Evolutionary conservation across 2,113 vertebrate species (phyloP), one percentile per base, ranked within the genome.

Genomic region (Zonotrichia leucophrys): DNA sequence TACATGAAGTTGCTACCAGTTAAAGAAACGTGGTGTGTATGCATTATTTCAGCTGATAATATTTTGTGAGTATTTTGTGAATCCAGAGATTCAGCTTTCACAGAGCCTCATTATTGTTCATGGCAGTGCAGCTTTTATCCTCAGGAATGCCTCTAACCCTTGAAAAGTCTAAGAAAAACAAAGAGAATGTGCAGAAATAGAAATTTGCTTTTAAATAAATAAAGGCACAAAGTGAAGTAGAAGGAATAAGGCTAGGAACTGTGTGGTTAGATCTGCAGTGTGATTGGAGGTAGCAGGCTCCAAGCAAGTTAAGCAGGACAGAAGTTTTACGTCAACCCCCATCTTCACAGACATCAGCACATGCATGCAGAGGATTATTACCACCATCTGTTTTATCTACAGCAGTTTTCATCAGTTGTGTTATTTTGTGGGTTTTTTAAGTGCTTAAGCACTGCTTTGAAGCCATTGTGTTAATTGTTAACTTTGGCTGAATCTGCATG

Each of bases 381-480:
- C 44, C 27, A 42, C 82, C 55, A 60, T 88, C 85, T 81, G 59
- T 76, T 83, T 85, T 59, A 69, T 66, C 68, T 81, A n/a, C 28
- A 19, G 76, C 83, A 37, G 24, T 63, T 95, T 90, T 79, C 73
- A 78, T 73, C 30, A 72, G 16, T 39, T 83, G 13, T 59, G 28
- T 68, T 79, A 49, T 88, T 93, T 62, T 91, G 31, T 35, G 41
- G 28, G 2, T 2, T 67, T 77, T 95, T 90, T 73, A 41, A 52
- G 20, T 82, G 31, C 90, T 94, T 75, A 60, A 92, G 46, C 69
- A 39, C 53, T 53, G 53, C 92, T 97, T 97, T 95, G 93, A 97
- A 96, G 79, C 70, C 72, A 33, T 81, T 88, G 19, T 87, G 74
- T 82, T 94, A 94, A 95, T 95, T 96, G 92, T 96, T 94, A 94